Base-by-base conservation (phyloP, 2,888 invertebrate species). In the Cephus runcator region DNA sequence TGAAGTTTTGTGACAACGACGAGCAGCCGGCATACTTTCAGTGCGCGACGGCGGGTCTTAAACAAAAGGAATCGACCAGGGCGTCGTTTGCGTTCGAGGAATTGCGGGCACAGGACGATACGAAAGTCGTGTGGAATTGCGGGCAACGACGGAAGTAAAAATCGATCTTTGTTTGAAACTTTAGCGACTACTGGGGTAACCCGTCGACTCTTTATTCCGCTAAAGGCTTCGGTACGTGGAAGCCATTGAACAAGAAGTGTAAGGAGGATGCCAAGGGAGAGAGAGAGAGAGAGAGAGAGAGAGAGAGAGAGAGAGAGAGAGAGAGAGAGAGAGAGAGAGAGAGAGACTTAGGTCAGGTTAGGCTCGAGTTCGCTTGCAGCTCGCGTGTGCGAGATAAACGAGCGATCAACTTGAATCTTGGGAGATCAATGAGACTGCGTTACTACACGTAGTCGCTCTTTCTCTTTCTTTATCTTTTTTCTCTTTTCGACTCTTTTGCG, bases 351-450 rank as follows among this genome's bases (percentile, higher is more conserved):
- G 4, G 12, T 33, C 12, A 33, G 71, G 71, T 71, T 71, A 71
- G 71, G 6, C 11, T 71, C 71, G 56, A 40, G 73, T 79, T 77
- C 36, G 36, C 33, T 75, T 56, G 77, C 75, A 79, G 40, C 74
- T 80, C 79, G 76, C 76, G 81, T 82, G 79, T 81, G 73, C 71
- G 79, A 82, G 80, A 83, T 81, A 81, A 83, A 81, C 79, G 78
- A 80, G 73, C 78, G 71, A 79, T 78, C 56, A 75, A 73, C 31
- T 73, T 40, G 73, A 77, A 79, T 79, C 69, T 75, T 40, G 35
- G 74, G 75, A 80, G 83, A 83, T 83, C 83, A 84, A 85, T 83
- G 84, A 84, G 81, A 77, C 82, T 81, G 85, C 86, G 85, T 87
- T 82, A 78, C 83, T 83, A 76, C 86, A 86, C 87, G 87, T 87